Percentiles rank a stretch among this genome's conserved stretches.
These are phyloP conservation scores for Cinclus cinclus DNA, from an alignment of 2,113 vertebrate genomes.

Conservation along the genomic window DNA sequence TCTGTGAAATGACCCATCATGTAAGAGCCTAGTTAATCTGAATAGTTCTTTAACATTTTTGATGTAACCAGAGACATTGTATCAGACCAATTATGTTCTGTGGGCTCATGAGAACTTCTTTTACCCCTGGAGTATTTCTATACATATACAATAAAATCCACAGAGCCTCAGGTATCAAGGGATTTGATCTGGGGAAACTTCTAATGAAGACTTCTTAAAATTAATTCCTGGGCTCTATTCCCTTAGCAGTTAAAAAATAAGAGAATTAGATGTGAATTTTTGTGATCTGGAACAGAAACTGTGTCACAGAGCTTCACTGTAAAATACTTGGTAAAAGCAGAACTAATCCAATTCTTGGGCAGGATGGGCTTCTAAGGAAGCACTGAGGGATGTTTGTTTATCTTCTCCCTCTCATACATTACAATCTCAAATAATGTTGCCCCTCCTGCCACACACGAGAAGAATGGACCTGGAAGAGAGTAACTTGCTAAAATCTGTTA, in stretches of 20 bases:
- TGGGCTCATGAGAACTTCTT: neutral
- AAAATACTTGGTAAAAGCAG: neutral
- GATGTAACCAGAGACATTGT: accelerated
- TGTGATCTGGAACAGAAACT: neutral
- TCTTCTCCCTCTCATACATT: neutral
- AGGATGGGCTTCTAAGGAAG: neutral
- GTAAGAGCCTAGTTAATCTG: neutral
- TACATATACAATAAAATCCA: neutral
- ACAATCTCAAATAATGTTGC: neutral
- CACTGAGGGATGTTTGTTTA: neutral
- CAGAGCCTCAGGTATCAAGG: accelerated
- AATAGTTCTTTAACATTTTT: neutral
- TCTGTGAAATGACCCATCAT: neutral
- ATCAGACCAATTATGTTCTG: neutral
- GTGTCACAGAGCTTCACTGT: neutral
- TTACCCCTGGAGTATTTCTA: neutral
- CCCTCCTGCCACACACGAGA: accelerated
- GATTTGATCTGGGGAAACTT: neutral
- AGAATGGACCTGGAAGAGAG: neutral
- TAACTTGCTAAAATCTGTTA: neutral
- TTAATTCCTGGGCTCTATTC: neutral
- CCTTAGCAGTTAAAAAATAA: neutral
- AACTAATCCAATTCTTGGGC: neutral
- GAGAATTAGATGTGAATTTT: neutral
- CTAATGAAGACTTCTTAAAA: neutral